Evolutionary conservation across 2,797 vertebrate genomes (phyloP), one percentile per base, ranked within the genome.

Genomic region (Poecile montanus): DNA sequence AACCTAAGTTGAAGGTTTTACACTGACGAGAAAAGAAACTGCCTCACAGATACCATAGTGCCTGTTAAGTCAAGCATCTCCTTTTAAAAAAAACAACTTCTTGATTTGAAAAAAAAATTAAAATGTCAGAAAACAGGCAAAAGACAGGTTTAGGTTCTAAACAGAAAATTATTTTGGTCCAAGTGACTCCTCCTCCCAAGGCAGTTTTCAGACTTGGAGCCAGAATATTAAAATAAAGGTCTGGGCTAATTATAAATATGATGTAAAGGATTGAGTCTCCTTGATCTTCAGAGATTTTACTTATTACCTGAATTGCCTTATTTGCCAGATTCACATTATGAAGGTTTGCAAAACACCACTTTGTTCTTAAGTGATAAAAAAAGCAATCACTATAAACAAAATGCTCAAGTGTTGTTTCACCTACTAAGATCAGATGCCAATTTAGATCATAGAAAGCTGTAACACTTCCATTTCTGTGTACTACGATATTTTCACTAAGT

Each of bases 401-500:
- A 85, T 56, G 47, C 61, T 79, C 60, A 76, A 91, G 66, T 53
- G 53, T 62, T 88, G 42, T 71, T 95, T 96, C 78, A 95, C 85
- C 89, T 81, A 38, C 79, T 91, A 96, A 93, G 91, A 94, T 95
- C 84, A 95, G 93, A 96, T 94, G 73, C 65, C 94, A 96, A 94
- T 96, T 97, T 93, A 93, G 95, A 97, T 94, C 91, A 76, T 25
- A 73, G 85, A 63, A 88, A 91, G 83, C 88, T 86, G 73, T 70
- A 92, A 88, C 85, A 91, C 81, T 91, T 91, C 92, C 56, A 89
- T 95, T 96, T 95, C 91, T 92, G 25, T 67, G 56, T 57, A 40
- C 40, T 54, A 7, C 21, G 73, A 82, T 95, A 85, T 85, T 97
- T 96, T 91, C 86, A 91, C 83, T 82, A 60, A 67, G 80, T 92